Conservation (phyloP, 1,140 invertebrate species). For the Neodiprion lecontei region DNA sequence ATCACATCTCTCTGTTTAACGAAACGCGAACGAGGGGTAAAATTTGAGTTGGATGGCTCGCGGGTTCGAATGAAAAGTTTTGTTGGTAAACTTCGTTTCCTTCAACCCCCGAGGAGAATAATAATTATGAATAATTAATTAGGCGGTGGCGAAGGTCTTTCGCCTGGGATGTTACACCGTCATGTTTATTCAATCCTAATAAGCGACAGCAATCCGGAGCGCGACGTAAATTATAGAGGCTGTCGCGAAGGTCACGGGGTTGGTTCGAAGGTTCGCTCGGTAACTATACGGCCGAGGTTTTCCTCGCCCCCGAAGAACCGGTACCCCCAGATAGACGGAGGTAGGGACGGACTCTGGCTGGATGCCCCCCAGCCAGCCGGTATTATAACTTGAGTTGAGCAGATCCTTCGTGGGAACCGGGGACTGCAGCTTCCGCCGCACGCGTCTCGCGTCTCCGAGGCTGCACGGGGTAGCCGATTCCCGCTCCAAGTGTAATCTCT, state of each 20-base stretch:
- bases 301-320: no score
- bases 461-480: conserved; percentile 26
- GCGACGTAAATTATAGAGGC: conserved; percentile 15
- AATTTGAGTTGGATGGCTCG: no score
- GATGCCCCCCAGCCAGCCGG: not conserved
- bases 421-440: conserved; percentile 40
- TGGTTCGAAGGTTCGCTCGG: conserved; percentile 22
- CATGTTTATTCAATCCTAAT: conserved; percentile 21
- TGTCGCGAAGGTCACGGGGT: not conserved
- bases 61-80: not conserved
- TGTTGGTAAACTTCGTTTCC: not conserved
- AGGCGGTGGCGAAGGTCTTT: not conserved
- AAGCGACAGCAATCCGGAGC: conserved; percentile 8
- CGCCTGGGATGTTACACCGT: not conserved
- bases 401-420: conserved; percentile 55
- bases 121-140: conserved; percentile 6
- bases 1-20: no score
- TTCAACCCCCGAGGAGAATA: not conserved
- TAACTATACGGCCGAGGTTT: not conserved
- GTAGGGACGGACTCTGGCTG: not conserved
- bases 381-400: conserved; percentile 55
- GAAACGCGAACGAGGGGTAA: no score
- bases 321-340: no score
- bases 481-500: conserved; percentile 54
- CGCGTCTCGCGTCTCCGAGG: conserved; percentile 46